Base-by-base conservation (phyloP, 2,113 vertebrate genomes). In the Myanophis thanlyinensis region DNA sequence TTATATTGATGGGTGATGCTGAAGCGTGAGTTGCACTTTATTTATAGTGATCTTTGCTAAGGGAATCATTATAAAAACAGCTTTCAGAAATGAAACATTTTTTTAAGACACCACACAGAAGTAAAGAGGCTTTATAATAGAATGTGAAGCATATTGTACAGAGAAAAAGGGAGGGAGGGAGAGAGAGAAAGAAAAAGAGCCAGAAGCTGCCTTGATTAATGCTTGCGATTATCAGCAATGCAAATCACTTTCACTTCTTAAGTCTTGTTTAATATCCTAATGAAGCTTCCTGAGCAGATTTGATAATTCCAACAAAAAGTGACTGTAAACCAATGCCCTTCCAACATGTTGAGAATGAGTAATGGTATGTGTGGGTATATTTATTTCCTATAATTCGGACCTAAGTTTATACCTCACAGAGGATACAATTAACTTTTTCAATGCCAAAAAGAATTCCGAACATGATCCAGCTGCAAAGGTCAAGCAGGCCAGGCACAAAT, bases 161-260 rank as follows among this genome's bases (percentile, higher is more conserved):
- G 95, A 49, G 85, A 84, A 67, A 46, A 40, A 47, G 92, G 93
- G 96, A 98, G 59, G 62, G 59, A 67, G 67, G 15, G 35, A 22
- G 35, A 3, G 96, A 91, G 95, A 49, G 85, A 84, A 87, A 89
- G 87, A 48, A 89, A 93, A 96, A 98, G 96, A 98, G 98, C 98
- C 98, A 98, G 98, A 99, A 99, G 98, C 98, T 96, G 97, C 98
- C 98, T 99, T 99, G 98, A 99, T 99, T 99, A 99, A 99, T 99
- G 98, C 97, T 89, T 97, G 97, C 96, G 98, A 99, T 99, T 98
- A 99, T 99, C 99, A 98, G 98, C 96, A 95, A 98, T 99, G 99
- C 98, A 99, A 99, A 99, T 99, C 99, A 99, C 99, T 99, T 98
- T 99, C 99, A 98, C 98, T 99, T 99, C 99, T 99, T 99, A 99